These are phyloP conservation scores for Cavia aperea DNA, from an alignment of 2,113 vertebrate species.

Conservation along the genomic window DNA sequence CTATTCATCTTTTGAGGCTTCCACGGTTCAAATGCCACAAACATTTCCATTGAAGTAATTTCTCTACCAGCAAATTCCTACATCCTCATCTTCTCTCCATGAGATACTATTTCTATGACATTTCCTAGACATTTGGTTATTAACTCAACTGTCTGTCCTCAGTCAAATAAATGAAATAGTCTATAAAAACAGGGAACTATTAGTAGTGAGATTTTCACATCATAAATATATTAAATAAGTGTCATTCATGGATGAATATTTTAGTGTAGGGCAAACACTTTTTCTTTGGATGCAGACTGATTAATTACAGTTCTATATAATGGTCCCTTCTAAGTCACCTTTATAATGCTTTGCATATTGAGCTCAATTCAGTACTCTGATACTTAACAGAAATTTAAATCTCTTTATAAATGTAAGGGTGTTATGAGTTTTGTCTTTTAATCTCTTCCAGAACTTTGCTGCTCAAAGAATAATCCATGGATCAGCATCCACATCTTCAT, in stretches of 20 bases:
- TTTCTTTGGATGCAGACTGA: neutral
- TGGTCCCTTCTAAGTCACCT: neutral
- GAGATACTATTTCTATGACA: neutral
- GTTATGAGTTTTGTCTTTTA: neutral
- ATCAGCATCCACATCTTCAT: neutral
- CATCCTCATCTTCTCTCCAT: neutral
- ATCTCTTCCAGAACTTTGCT: neutral
- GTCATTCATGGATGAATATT: neutral
- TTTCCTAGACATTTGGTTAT: neutral
- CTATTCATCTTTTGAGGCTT: constrained; percentile 17
- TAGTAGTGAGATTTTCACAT: neutral
- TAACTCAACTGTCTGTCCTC: neutral
- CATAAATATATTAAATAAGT: neutral
- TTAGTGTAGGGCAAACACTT: neutral
- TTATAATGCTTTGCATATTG: neutral
- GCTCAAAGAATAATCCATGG: neutral
- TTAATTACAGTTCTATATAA: constrained; percentile 7
- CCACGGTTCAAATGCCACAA: neutral
- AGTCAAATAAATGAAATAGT: neutral
- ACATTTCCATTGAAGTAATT: neutral
- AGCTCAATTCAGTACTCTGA: neutral
- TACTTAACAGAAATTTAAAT: neutral
- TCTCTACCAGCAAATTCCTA: neutral
- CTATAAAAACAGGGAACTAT: neutral
- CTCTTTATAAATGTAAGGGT: neutral